Evolutionary conservation across 1,140 invertebrate genomes (phyloP), one percentile per base, ranked within the genome.

Genomic region (Drosophila carrolli): DNA sequence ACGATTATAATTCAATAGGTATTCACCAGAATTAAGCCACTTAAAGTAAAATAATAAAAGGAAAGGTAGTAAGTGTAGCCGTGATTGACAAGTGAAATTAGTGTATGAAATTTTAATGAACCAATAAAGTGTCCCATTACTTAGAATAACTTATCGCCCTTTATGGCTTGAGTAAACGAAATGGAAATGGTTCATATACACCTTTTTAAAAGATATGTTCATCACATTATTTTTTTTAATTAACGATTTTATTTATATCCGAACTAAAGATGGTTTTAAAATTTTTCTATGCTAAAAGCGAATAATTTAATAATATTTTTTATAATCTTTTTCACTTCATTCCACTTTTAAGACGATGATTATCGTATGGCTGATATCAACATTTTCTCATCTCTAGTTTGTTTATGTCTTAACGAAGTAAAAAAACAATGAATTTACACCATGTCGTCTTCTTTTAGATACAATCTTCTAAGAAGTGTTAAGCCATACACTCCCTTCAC

Each of bases 391-490:
- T 40, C 61, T 38, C 60, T 68, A 44, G 23, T 11, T 40, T 68
- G 65, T 65, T 68, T 68, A 68, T 5, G 5, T 65, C 46, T n/a
- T 19, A 14, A 11, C 13, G 8, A 14, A 61, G 9, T 0, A 10
- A 19, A 32, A 48, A 40, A 66, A 16, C n/a, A 43, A 35, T 51
- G 27, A 16, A 35, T 37, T 32, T 4, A 14, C 37, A 84, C 56
- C 32, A 90, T 91, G 88, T 72, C 78, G 7, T 73, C 80, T 40
- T 71, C 60, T 19, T 91, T 91, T 53, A 70, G 89, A 43, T 81
- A 84, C 51, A 75, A 84, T 50, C 54, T 91, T 14, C 19, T 91
- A 1, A 80, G 82, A 35, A 86, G 58, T 32, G 70, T 90, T 0
- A 73, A 75, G n/a, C 79, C 81, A 1, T 91, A 91, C 23, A 51